A percentile compares a stretch with the other conserved stretches of the same genome.
Conservation (phyloP, 2,113 vertebrate species). For the Lipophrys pholis region DNA sequence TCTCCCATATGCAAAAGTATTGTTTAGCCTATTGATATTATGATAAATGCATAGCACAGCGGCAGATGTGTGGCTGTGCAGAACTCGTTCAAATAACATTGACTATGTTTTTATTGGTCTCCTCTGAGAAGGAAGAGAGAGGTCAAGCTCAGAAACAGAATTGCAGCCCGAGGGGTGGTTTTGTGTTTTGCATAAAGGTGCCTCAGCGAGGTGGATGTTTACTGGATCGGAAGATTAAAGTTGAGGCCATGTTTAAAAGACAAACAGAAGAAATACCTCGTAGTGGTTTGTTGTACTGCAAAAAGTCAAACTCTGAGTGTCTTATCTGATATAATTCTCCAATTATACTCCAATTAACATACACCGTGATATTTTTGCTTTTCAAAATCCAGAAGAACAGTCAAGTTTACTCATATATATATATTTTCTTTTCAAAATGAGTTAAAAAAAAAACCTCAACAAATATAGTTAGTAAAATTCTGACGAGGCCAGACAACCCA, state of each 20-base stretch:
- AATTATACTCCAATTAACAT: too few relatives aligned
- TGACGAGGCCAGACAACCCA: too few relatives aligned
- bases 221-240: neutral
- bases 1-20: too few relatives aligned
- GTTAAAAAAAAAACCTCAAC: too few relatives aligned
- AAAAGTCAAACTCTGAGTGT: too few relatives aligned
- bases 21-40: neutral
- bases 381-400: too few relatives aligned
- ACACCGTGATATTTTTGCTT: too few relatives aligned
- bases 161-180: neutral
- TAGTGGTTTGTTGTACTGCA: too few relatives aligned
- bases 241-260: neutral
- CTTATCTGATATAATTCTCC: too few relatives aligned
- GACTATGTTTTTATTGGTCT: neutral
- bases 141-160: conserved; percentile 12
- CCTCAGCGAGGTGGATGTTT: neutral
- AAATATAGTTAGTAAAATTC: too few relatives aligned
- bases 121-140: neutral
- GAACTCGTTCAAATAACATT: neutral
- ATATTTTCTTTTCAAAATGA: too few relatives aligned
- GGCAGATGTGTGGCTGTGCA: neutral
- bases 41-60: neutral
- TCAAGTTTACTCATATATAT: too few relatives aligned
- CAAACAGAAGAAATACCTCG: neutral
- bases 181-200: conserved; percentile 15